phyloP scores from a whole-genome alignment of 2,113 vertebrate species.

The Azemiops feae region DNA sequence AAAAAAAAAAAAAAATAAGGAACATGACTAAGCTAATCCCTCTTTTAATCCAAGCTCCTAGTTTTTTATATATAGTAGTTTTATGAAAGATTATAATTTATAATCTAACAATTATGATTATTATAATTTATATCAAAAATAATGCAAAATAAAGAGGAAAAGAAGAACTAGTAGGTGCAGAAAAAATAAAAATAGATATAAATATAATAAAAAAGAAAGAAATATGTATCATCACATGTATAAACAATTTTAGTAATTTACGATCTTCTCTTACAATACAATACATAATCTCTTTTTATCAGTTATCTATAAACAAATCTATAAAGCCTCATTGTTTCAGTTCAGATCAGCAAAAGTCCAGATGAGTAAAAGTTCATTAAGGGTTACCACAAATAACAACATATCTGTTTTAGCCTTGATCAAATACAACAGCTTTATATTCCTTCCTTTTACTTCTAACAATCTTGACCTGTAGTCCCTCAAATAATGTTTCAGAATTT shows the following conservation, averaged over 20 bases:
- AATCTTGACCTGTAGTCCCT: not conserved
- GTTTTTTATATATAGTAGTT: not conserved
- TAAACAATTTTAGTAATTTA: not conserved
- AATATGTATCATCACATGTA: not conserved
- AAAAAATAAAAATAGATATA: not conserved
- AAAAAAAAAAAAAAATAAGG: not conserved
- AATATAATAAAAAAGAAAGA: not conserved
- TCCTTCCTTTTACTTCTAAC: not conserved
- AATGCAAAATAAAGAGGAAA: not conserved
- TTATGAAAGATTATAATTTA: not conserved
- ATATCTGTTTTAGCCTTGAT: not conserved
- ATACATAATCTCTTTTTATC: not conserved
- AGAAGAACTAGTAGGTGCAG: not conserved
- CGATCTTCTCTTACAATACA: not conserved
- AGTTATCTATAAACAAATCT: not conserved
- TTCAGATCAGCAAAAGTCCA: not conserved
- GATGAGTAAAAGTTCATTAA: not conserved
- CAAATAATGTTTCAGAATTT: not conserved
- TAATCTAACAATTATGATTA: no score
- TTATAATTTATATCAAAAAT: no score
- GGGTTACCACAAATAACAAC: not conserved
- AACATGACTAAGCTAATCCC: not conserved
- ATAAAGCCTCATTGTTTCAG: not conserved
- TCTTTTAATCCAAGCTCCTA: not conserved
- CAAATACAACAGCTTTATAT: not conserved